Evolutionary conservation across 2,797 vertebrate genomes (phyloP), one percentile per base, ranked within the genome.

Genomic region (Pelochelys cantorii): DNA sequence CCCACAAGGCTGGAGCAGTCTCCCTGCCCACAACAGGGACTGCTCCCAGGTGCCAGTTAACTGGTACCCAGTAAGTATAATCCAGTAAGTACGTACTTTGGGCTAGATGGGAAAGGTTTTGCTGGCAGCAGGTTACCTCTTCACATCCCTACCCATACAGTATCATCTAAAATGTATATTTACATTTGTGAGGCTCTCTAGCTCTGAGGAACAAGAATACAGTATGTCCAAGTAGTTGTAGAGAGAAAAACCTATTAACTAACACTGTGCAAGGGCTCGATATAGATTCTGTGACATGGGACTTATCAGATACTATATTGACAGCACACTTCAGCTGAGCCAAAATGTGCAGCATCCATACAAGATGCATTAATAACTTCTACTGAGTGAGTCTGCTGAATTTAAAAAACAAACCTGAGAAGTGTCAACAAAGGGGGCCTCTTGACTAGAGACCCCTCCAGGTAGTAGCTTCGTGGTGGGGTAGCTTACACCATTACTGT

Each of bases 221-320:
- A 68, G 13, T 42, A 2, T 71, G 94, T 88, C 79, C 83, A 71
- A 54, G 87, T 83, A 93, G 88, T 87, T 79, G 27, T 48, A 68
- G 86, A 90, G 91, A 81, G 78, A 88, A 95, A 42, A 93, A 95
- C 91, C 90, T 87, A 95, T 81, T 78, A 85, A 94, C 71, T 2
- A 75, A 89, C 92, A 79, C 92, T 83, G 91, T 83, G 55, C 88
- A 91, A 87, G 79, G 0, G 0, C 83, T 92, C 91, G 92, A 86
- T 88, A 53, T 29, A 91, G 91, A 91, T 90, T 94, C 93, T 0
- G 0, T 89, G 88, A 87, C 59, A 94, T 85, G 92, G 87, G 91
- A 94, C 90, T 87, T 88, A 94, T 82, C 93, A 93, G 84, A 52
- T 84, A n/a, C 82, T 1, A 1, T 22, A 74, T 56, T 88, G 93